phyloP scores from a whole-genome alignment of 2,888 invertebrate species.

The Ormyrus nitidulus region DNA sequence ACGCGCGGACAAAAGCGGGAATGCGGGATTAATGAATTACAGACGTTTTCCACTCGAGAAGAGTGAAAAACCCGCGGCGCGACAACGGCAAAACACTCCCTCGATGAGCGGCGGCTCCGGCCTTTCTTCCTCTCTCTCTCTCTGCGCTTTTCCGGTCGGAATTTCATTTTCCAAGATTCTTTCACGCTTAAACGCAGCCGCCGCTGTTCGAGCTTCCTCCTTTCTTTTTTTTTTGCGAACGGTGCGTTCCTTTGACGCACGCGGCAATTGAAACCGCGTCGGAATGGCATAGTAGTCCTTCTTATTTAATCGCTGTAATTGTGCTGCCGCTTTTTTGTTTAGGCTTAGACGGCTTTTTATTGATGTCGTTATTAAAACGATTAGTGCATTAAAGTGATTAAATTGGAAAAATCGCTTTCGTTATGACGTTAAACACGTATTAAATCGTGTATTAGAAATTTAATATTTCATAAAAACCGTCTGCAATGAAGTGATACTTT shows the following conservation, averaged over 20 bases:
- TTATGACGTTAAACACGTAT: too few relatives aligned
- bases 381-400: not conserved
- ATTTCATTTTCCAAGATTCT: conserved; percentile 47
- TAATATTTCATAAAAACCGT: too few relatives aligned
- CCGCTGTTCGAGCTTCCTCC: not conserved
- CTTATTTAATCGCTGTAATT: not conserved
- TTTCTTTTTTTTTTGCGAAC: not conserved
- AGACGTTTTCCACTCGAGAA: too few relatives aligned
- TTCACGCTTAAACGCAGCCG: conserved; percentile 16
- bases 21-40: too few relatives aligned
- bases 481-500: too few relatives aligned
- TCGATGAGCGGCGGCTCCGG: conserved; percentile 10
- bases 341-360: not conserved
- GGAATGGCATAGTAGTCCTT: too few relatives aligned
- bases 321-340: not conserved
- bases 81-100: conserved; percentile 11
- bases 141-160: conserved; percentile 10
- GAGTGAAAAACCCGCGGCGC: not conserved
- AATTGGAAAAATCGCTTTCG: not conserved
- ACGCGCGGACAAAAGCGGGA: too few relatives aligned
- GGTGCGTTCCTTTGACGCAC: too few relatives aligned
- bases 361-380: too few relatives aligned
- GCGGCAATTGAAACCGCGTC: not conserved
- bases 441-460: too few relatives aligned
- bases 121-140: too few relatives aligned